Conservation (phyloP, 2,797 vertebrate species). For the Eutrigla gurnardus region DNA sequence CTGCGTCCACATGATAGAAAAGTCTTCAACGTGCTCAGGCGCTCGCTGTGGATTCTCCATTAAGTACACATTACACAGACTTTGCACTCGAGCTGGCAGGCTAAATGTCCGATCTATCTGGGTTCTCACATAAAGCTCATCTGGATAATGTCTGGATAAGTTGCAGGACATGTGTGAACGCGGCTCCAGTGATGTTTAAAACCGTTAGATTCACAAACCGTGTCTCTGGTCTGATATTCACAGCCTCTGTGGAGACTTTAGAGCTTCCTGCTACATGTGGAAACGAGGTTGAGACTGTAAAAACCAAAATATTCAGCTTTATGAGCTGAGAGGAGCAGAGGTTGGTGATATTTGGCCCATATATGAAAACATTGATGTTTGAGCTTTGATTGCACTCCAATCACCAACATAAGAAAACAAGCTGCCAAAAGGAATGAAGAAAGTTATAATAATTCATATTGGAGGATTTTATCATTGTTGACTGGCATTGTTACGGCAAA, state of each 20-base stretch:
- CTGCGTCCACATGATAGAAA: no score
- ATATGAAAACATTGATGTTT: neutral
- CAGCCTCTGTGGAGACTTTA: no score
- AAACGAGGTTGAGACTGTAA: no score
- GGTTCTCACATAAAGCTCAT: neutral
- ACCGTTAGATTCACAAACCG: no score
- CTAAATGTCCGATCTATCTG: neutral
- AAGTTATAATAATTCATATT: neutral
- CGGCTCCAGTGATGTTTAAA: no score
- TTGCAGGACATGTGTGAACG: neutral
- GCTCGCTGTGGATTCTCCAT: no score
- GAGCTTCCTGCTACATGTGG: no score
- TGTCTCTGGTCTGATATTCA: neutral
- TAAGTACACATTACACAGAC: neutral
- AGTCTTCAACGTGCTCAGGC: no score
- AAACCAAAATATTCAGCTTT: no score
- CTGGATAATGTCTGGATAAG: neutral
- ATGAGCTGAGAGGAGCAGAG: no score
- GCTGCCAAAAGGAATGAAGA: no score
- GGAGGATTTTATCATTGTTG: neutral
- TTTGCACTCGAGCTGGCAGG: neutral
- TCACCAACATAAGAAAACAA: neutral
- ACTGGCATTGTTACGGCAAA: neutral
- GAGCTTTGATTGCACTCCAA: constrained; percentile 6
- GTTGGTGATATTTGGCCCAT: neutral